Conservation (phyloP, 2,113 vertebrate species). For the Hippocampus mohnikei region DNA sequence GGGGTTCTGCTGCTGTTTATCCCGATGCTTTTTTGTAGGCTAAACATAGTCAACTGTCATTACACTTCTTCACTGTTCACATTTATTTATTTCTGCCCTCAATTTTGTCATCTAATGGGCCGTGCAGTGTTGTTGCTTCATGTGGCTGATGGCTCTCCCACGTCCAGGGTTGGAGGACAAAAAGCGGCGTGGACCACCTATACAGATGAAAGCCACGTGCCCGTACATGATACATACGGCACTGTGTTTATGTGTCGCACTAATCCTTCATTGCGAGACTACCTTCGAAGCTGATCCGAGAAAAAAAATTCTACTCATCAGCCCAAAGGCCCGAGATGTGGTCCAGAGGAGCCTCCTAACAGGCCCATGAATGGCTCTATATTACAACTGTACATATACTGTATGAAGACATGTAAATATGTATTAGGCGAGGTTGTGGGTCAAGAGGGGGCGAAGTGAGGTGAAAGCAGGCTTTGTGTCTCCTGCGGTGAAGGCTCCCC, state of each 20-base stretch:
- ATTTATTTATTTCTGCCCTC: slow-evolving; percentile 65
- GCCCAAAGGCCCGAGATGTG: slow-evolving; percentile 6
- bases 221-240: slow-evolving; percentile 10
- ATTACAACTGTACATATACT: slow-evolving; percentile 41
- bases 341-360: slow-evolving; percentile 21
- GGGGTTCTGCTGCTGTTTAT: slow-evolving; percentile 70
- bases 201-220: slow-evolving; percentile 59
- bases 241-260: neutral
- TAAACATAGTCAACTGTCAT: slow-evolving; percentile 77
- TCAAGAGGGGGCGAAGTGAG: slow-evolving; percentile 18
- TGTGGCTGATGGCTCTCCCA: slow-evolving; percentile 46
- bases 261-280: slow-evolving; percentile 24
- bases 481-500: slow-evolving; percentile 62
- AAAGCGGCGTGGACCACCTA: slow-evolving; percentile 56
- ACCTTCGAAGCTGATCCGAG: slow-evolving; percentile 4
- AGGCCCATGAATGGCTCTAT: slow-evolving; percentile 39
- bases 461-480: slow-evolving; percentile 78
- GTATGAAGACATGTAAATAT: slow-evolving; percentile 60
- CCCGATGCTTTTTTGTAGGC: slow-evolving; percentile 59
- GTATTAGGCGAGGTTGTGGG: slow-evolving; percentile 44
- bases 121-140: slow-evolving; percentile 58
- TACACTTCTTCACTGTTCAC: slow-evolving; percentile 58
- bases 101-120: slow-evolving; percentile 64
- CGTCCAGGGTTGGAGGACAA: slow-evolving; percentile 64
- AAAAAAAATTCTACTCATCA: slow-evolving; percentile 15